These are phyloP conservation scores for Agrilus planipennis DNA, from an alignment of 1,140 invertebrate genomes.

Conservation along the genomic window DNA sequence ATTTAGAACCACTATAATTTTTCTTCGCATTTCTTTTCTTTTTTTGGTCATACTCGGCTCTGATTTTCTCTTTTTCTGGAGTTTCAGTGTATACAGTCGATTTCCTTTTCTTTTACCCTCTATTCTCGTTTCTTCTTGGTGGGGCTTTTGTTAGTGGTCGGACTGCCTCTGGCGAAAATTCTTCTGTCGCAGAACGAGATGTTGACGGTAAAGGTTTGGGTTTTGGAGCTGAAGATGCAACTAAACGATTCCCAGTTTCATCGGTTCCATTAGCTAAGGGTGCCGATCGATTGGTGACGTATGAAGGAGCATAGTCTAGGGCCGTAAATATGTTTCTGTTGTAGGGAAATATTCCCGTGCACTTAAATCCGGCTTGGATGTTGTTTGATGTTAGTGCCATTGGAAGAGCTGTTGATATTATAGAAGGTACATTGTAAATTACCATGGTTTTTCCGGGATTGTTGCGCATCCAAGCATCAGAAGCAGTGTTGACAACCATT, in stretches of 20 bases:
- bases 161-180: background rate
- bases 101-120: background rate
- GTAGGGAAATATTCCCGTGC: conserved; percentile 30
- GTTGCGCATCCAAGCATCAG: conserved; percentile 34
- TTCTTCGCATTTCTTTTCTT: too few relatives aligned
- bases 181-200: background rate
- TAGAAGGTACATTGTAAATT: conserved; percentile 36
- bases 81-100: background rate
- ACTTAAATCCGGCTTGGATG: conserved; percentile 34
- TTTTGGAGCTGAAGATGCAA: background rate
- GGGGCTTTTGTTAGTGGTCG: background rate
- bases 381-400: conserved; percentile 32
- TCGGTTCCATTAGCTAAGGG: conserved; percentile 2
- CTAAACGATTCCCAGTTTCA: too few relatives aligned
- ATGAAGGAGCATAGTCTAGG: conserved; percentile 22
- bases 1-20: too few relatives aligned
- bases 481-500: conserved; percentile 24
- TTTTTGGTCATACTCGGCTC: too few relatives aligned
- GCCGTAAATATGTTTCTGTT: conserved; percentile 26
- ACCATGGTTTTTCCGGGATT: conserved; percentile 36
- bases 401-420: conserved; percentile 31
- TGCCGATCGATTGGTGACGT: conserved; percentile 30
- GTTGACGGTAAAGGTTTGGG: background rate
- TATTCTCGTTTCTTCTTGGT: conserved; percentile 1
- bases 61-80: too few relatives aligned